phyloP scores from a whole-genome alignment of 1,140 invertebrate genomes.

The Conus betulinus region DNA sequence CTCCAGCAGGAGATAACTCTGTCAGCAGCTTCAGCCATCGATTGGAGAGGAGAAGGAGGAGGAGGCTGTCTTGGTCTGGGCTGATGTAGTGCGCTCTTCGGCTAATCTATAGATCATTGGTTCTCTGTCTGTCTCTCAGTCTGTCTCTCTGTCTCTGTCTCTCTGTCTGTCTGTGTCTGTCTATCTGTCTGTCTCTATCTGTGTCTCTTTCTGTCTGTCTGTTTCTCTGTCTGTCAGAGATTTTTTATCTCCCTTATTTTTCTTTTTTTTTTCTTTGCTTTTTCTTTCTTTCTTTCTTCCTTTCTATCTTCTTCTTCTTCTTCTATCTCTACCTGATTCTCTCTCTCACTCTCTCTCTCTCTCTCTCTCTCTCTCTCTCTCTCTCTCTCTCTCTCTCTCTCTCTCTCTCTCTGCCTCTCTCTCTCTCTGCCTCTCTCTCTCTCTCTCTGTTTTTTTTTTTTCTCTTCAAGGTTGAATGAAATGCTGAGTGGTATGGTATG shows the following conservation, averaged over 20 bases:
- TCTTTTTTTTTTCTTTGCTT: neutral
- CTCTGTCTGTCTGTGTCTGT: neutral
- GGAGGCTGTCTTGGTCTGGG: too few relatives aligned
- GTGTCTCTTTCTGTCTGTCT: neutral
- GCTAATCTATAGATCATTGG: too few relatives aligned
- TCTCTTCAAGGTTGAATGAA: too few relatives aligned
- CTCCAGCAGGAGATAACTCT: too few relatives aligned
- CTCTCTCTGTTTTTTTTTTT: neutral
- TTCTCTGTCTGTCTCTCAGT: too few relatives aligned
- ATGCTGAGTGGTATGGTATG: too few relatives aligned
- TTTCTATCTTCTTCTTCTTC: neutral
- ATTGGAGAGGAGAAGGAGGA: too few relatives aligned
- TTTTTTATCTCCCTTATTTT: neutral
- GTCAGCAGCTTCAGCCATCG: too few relatives aligned
- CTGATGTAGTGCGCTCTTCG: too few relatives aligned
- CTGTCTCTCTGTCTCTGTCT: too few relatives aligned
- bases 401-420: conserved; percentile 4
- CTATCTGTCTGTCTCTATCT: neutral
- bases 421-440: neutral
- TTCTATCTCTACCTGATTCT: neutral
- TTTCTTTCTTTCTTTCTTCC: neutral
- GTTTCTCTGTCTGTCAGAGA: neutral
- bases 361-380: conserved; percentile 23
- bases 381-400: conserved; percentile 24
- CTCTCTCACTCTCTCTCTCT: neutral